Evolutionary conservation across 2,113 vertebrate genomes (phyloP), one percentile per base, ranked within the genome.

Genomic region (Herpetotheres cachinnans): DNA sequence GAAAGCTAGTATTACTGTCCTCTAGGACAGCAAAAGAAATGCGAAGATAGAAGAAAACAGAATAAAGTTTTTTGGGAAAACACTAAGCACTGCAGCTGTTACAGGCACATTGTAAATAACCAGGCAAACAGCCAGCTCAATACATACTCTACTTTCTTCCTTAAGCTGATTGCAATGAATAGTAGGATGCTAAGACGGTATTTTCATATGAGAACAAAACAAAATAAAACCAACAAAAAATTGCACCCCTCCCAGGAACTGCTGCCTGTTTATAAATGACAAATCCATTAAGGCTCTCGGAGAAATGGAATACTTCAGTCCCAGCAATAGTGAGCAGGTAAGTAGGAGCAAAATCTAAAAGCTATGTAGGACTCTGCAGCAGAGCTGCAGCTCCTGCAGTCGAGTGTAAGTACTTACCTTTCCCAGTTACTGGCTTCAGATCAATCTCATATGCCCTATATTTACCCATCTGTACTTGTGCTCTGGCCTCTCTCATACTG

Each of bases 271-370:
- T 97, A 79, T 77, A 87, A 81, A 77, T 50, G 71, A 34, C 72
- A 91, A 96, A 93, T 78, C 82, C 82, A 95, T 94, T 92, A 94
- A 90, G 62, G 42, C 66, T 89, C 81, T 88, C 88, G 84, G 78
- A 61, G 74, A 91, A 96, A 93, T 90, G 66, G 67, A 94, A 86
- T 86, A 40, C 54, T 93, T 46, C 7, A 9, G 66, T 66, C 49
- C 71, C 4, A 4, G 80, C 86, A 83, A 67, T 8, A 86, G 80
- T 11, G 58, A 82, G 42, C 84, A 85, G 73, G 83, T 86, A 78
- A 94, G 82, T 22, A 62, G 88, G 47, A 95, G 80, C 2, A 13
- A 88, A 42, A 54, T 54, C 73, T 93, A 88, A 96, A 87, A 92
- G 73, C 91, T 73, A 4, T 38, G 88, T 44, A 71, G 95, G 82